Base-by-base conservation (phyloP, 2,888 invertebrate genomes). In the Chydorus sphaericus region DNA sequence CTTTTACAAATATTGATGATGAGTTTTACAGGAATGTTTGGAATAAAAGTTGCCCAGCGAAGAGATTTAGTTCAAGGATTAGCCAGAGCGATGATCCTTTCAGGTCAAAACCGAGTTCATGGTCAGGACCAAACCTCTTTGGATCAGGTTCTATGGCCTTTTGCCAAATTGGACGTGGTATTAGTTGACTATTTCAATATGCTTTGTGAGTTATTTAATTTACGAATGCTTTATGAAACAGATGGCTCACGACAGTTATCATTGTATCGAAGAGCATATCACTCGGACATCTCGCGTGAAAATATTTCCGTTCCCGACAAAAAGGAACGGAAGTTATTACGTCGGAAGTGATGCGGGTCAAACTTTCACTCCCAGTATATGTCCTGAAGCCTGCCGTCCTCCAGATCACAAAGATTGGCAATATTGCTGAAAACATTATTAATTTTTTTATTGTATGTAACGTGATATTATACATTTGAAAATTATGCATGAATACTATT, bases 191-290 rank as follows among this genome's bases (percentile, higher is more conserved):
- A n/a, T n/a, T n/a, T n/a, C n/a, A n/a, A n/a, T n/a, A n/a, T n/a
- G n/a, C n/a, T n/a, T n/a, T n/a, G n/a, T n/a, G n/a, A n/a, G n/a
- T n/a, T n/a, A n/a, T n/a, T n/a, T 8, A 18, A 10, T 52, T 16
- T n/a, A n/a, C n/a, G n/a, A n/a, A n/a, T n/a, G n/a, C n/a, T n/a
- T n/a, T n/a, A n/a, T n/a, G n/a, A n/a, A 33, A 31, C 61, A 61
- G 60, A 49, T 60, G 26, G 58, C 57, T 18, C 61, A 61, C 38
- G 61, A 61, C 51, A 57, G 58, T 48, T 61, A 61, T 49, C 54
- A 55, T 56, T 61, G 61, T 38, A n/a, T n/a, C n/a, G n/a, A n/a
- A n/a, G 54, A 54, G 8, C 58, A 58, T 16, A 16, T 52, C 3
- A n/a, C 23, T 4, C 33, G 36, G 31, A 37, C 53, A n/a, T 36